These are phyloP conservation scores for Acronicta aceris DNA, from an alignment of 2,888 invertebrate species.

Conservation along the genomic window DNA sequence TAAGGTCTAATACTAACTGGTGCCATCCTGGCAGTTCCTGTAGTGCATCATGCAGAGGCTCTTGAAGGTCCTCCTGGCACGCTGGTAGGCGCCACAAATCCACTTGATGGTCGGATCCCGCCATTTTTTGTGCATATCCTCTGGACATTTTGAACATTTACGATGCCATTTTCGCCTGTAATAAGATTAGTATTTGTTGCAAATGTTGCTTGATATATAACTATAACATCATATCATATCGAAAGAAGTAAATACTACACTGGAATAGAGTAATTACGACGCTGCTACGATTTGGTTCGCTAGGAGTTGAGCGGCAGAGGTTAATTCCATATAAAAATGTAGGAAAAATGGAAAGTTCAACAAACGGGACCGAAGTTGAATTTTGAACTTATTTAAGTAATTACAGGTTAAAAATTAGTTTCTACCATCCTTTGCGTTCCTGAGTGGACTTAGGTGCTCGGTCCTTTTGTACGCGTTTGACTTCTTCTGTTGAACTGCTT, in stretches of 20 bases:
- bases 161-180: constrained; percentile 82
- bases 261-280: too few species aligned
- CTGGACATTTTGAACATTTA: constrained; percentile 72
- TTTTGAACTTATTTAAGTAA: too few species aligned
- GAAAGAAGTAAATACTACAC: too few species aligned
- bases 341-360: too few species aligned
- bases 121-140: constrained; percentile 76
- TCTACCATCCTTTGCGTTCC: constrained; percentile 75
- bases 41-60: constrained; percentile 82
- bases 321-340: too few species aligned
- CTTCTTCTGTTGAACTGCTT: constrained; percentile 21
- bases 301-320: too few species aligned
- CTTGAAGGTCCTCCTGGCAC: constrained; percentile 79
- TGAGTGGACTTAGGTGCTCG: constrained; percentile 58
- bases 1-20: constrained; percentile 68
- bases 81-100: constrained; percentile 84
- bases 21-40: constrained; percentile 85
- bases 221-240: too few species aligned
- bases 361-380: too few species aligned
- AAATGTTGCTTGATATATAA: too few species aligned
- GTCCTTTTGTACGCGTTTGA: constrained; percentile 16
- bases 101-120: constrained; percentile 73
- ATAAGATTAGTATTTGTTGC: neutral
- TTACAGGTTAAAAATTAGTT: too few species aligned
- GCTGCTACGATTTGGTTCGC: too few species aligned